Base-by-base conservation (phyloP, 2,797 vertebrate genomes). In the Tragelaphus oryx region DNA sequence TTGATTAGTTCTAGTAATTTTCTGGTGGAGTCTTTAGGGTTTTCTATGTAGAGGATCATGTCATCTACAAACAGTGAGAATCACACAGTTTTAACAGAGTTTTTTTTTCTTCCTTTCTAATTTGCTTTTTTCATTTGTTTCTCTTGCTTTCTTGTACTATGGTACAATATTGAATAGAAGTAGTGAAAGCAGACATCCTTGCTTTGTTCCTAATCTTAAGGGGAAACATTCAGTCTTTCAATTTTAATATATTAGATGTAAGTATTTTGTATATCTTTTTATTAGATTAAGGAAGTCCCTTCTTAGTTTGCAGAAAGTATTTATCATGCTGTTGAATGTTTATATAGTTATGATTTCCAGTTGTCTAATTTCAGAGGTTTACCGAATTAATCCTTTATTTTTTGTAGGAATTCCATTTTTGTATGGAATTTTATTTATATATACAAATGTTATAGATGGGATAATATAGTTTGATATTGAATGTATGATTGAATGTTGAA, bases 281-380 rank as follows among this genome's bases (percentile, higher is more conserved):
- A 33, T 78, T 37, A 78, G 55, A 50, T 62, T 62, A 92, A 65
- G n/a, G 16, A 83, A 37, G 7, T 79, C 24, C 65, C 65, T 48
- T 68, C 11, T 52, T 80, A 55, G 20, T 71, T 81, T 91, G 60
- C 30, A n/a, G 37, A 44, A 90, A 68, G 16, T 68, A 55, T 41
- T 89, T 79, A 30, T 81, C 59, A 80, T 55, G 28, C n/a, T 4
- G 6, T 24, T 71, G 22, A 71, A 71, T 71, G 68, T 41, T 79
- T 79, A n/a, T 75, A 37, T 54, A 87, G 37, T 65, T 86, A 93
- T 55, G 30, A 68, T 86, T 94, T 88, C 79, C 46, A 94, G 50
- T 81, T 94, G 30, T 78, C 76, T 68, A 33, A 92, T 65, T 89
- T 97, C 33, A 89, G 50, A 82, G 65, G 26, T 86, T 89, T 89